phyloP scores from a whole-genome alignment of 2,888 invertebrate genomes.

The Lasioglossum vierecki region DNA sequence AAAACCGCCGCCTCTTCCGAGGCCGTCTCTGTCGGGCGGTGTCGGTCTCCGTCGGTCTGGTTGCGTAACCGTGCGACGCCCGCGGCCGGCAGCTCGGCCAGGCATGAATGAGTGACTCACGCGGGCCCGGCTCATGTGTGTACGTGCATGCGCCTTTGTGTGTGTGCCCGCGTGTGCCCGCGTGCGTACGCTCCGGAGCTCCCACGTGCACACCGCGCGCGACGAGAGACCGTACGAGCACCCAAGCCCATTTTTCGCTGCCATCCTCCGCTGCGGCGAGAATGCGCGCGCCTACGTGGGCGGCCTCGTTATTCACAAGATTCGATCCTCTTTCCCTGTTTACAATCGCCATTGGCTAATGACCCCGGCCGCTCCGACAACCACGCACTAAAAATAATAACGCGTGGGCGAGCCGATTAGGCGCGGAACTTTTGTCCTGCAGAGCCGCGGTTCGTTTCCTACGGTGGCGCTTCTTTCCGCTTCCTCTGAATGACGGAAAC shows the following conservation, averaged over 20 bases:
- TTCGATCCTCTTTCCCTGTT: slow-evolving; percentile 4
- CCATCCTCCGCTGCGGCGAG: neutral
- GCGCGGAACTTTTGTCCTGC: neutral
- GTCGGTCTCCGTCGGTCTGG: slow-evolving; percentile 34
- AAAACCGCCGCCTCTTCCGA: slow-evolving; percentile 58
- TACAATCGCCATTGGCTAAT: slow-evolving; percentile 13
- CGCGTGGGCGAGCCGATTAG: slow-evolving; percentile 2
- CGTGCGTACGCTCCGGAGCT: slow-evolving; percentile 32
- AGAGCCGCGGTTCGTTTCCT: neutral
- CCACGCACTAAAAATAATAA: neutral
- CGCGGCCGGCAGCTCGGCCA: slow-evolving; percentile 67
- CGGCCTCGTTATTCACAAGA: slow-evolving; percentile 13
- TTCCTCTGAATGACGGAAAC: neutral
- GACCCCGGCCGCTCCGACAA: neutral
- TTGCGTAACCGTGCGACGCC: slow-evolving; percentile 76
- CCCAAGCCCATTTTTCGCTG: slow-evolving; percentile 36
- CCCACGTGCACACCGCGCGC: slow-evolving; percentile 31
- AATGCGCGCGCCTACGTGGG: slow-evolving; percentile 25
- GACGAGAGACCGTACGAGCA: neutral
- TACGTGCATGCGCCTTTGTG: neutral
- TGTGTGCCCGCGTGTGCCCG: slow-evolving; percentile 53
- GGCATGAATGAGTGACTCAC: slow-evolving; percentile 78
- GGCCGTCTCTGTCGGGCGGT: slow-evolving; percentile 44
- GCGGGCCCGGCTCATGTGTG: slow-evolving; percentile 46
- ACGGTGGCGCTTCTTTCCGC: neutral